phyloP scores from a whole-genome alignment of 2,888 invertebrate species.

The Eilema caniola region DNA sequence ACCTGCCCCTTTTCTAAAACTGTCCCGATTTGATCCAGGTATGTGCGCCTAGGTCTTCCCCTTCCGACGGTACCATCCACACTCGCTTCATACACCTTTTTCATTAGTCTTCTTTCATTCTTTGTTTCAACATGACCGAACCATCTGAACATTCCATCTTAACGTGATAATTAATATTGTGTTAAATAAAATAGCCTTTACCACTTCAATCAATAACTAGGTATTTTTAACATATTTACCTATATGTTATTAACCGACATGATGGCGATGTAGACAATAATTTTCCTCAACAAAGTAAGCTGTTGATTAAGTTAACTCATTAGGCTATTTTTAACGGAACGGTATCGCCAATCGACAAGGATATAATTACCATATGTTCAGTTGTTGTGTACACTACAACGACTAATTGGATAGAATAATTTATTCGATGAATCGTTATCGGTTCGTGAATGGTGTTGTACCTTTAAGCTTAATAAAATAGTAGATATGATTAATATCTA shows the following conservation, averaged over 20 bases:
- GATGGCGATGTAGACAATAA: slow-evolving; percentile 35
- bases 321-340: slow-evolving; percentile 52
- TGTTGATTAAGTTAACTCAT: slow-evolving; percentile 63
- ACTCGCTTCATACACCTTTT: no score
- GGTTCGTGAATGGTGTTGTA: slow-evolving; percentile 10
- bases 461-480: background rate
- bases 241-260: slow-evolving; percentile 27
- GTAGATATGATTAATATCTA: no score
- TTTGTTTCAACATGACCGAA: no score
- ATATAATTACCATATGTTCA: slow-evolving; percentile 43
- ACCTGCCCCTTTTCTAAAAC: no score
- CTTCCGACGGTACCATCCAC: no score
- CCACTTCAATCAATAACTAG: slow-evolving; percentile 20
- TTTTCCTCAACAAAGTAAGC: slow-evolving; percentile 68
- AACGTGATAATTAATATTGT: background rate
- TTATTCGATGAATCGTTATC: slow-evolving; percentile 35
- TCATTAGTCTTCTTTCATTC: no score
- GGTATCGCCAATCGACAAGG: slow-evolving; percentile 38
- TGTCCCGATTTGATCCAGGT: no score
- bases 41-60: no score
- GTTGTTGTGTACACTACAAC: slow-evolving; percentile 29
- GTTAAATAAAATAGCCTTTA: slow-evolving; percentile 18
- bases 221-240: slow-evolving; percentile 22
- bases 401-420: slow-evolving; percentile 44
- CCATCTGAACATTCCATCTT: no score